Percentiles rank a stretch among this genome's conserved stretches.
Conservation (phyloP, 2,888 invertebrate genomes). For the Buathra laborator region DNA sequence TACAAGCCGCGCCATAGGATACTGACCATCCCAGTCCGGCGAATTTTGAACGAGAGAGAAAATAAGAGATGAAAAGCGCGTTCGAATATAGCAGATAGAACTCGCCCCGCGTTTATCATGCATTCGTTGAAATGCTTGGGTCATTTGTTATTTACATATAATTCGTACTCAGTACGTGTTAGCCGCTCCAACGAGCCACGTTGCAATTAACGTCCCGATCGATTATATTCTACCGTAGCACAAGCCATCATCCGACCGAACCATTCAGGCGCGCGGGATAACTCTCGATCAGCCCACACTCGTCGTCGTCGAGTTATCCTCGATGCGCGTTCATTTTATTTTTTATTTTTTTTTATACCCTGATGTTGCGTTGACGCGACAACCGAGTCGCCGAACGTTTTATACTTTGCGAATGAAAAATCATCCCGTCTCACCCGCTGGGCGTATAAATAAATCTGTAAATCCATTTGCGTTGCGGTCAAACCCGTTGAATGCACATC, state of each 20-base stretch:
- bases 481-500: constrained; percentile 12
- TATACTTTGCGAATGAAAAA: constrained; percentile 33
- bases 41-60: neutral
- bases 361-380: constrained; percentile 55
- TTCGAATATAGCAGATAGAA: constrained; percentile 24
- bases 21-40: neutral
- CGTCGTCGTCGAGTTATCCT: constrained; percentile 48
- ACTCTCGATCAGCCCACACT: constrained; percentile 52
- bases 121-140: constrained; percentile 74
- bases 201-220: constrained; percentile 79
- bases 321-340: constrained; percentile 41
- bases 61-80: constrained; percentile 43
- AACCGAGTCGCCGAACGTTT: constrained; percentile 40
- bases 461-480: constrained; percentile 47
- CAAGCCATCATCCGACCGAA: constrained; percentile 32
- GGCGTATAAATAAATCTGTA: constrained; percentile 52
- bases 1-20: neutral
- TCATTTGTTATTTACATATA: constrained; percentile 82
- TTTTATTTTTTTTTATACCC: neutral
- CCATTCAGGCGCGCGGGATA: constrained; percentile 19
- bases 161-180: constrained; percentile 76
- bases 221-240: constrained; percentile 76
- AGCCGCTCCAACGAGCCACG: constrained; percentile 73
- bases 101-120: constrained; percentile 75
- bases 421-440: constrained; percentile 15